Conservation (phyloP, 2,797 vertebrate genomes). For the Sebastes umbrosus region DNA sequence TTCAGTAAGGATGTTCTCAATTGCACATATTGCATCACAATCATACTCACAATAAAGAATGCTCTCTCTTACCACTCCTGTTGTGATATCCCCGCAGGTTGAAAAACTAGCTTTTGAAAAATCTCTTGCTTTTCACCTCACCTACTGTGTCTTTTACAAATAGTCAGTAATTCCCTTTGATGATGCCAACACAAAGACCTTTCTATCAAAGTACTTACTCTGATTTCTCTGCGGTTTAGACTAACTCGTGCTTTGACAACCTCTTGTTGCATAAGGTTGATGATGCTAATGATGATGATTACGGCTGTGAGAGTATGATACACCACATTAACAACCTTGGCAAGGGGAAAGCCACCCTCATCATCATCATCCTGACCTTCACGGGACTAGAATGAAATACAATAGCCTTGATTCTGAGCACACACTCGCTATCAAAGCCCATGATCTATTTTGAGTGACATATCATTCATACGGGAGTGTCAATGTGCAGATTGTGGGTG, state of each 20-base stretch:
- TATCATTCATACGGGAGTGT: conserved; percentile 53
- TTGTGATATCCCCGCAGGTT: conserved; percentile 1
- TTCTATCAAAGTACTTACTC: conserved; percentile 25
- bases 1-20: not conserved
- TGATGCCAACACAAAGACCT: conserved; percentile 35
- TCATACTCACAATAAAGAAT: not conserved
- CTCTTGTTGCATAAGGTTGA: conserved; percentile 20
- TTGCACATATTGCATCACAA: conserved; percentile 7
- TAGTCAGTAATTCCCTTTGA: conserved; percentile 39
- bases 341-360: conserved; percentile 34
- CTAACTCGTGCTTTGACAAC: conserved; percentile 34
- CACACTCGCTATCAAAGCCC: conserved; percentile 51
- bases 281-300: conserved; percentile 11
- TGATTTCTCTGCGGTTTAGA: conserved; percentile 25
- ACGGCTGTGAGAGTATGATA: not conserved
- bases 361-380: conserved; percentile 42
- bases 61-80: not conserved
- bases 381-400: conserved; percentile 23
- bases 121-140: conserved; percentile 25
- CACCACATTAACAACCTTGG: conserved; percentile 26
- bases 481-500: conserved; percentile 63
- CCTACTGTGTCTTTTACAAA: conserved; percentile 35
- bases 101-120: conserved; percentile 29
- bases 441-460: conserved; percentile 63
- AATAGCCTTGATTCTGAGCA: conserved; percentile 54